Evolutionary conservation across 2,797 vertebrate genomes (phyloP), one percentile per base, ranked within the genome.

Genomic region (Micromesistius poutassou): DNA sequence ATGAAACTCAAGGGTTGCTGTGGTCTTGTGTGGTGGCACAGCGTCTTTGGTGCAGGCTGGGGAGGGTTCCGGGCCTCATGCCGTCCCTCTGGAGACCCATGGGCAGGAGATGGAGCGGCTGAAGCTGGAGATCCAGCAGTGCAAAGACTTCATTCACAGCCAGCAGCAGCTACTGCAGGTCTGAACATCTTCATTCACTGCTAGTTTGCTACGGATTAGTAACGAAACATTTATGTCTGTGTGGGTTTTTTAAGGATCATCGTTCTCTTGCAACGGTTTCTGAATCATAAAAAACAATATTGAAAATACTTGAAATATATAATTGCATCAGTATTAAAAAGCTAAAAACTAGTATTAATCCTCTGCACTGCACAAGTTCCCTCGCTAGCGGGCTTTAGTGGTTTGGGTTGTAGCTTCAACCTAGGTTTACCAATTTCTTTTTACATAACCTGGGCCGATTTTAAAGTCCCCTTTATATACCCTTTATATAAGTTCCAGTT

Each of bases 111-210:
- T 95, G 73, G 95, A 95, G 87, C 94, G 93, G 82, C 91, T 99
- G 0, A 96, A 95, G 83, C 77, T 94, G 78, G 97, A 99, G 91
- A 96, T 98, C 86, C 96, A 96, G 73, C 96, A 97, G 3, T 98
- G 96, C 89, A 98, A 95, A 91, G 97, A 99, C 89, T 97, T 96
- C 81, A 97, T 99, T 86, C 96, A 94, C 87, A 95, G 94, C 71
- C 98, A 99, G 78, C 97, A 99, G 83, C 96, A 97, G 62, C 94
- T 97, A 71, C 88, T 98, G 71, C 97, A 99, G 95, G 98, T 98
- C 88, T 73, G 42, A 42, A 68, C 73, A 10, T 10, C 25, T 0
- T 12, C 1, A 68, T 25, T 68, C n/a, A 13, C 25, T 68, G 62
- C 62, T 9, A 25, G 33, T 68, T 68, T 10, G 6, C n/a, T n/a